Evolutionary conservation across 2,888 invertebrate species (phyloP).

Genomic region (Drosophila meridionalis): DNA sequence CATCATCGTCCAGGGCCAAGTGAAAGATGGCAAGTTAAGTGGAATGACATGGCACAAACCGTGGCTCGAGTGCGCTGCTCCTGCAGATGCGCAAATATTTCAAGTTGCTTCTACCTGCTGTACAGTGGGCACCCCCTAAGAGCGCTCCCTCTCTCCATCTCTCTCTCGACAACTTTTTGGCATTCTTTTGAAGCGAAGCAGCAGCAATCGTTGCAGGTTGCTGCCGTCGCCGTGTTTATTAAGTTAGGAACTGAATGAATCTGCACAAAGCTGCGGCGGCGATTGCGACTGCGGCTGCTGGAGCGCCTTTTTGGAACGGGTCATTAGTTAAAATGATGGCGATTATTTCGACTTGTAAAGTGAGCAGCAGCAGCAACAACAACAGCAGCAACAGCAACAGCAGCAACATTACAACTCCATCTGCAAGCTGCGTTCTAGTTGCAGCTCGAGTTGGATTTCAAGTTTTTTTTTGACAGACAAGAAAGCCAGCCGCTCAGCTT

Average conservation of each 20-base stretch:
- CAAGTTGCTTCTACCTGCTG: constrained; percentile 72
- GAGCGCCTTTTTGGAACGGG: constrained; percentile 58
- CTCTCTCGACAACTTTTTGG: constrained; percentile 61
- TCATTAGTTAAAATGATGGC: constrained; percentile 81
- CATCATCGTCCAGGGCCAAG: constrained; percentile 41
- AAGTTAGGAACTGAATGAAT: constrained; percentile 80
- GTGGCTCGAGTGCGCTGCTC: constrained; percentile 68
- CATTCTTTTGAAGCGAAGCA: constrained; percentile 64
- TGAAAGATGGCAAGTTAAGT: constrained; percentile 78
- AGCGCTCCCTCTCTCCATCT: not conserved
- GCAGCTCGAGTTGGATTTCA: constrained; percentile 33
- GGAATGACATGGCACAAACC: constrained; percentile 74
- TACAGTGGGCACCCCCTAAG: constrained; percentile 3
- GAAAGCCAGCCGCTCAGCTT: constrained; percentile 44
- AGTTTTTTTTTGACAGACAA: constrained; percentile 38
- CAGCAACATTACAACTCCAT: constrained; percentile 73
- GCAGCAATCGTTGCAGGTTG: constrained; percentile 40
- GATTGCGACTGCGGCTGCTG: constrained; percentile 18
- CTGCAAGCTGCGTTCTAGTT: constrained; percentile 39
- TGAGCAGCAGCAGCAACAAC: constrained; percentile 44
- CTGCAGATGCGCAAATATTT: constrained; percentile 80
- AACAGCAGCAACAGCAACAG: constrained; percentile 37
- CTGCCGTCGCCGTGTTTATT: constrained; percentile 67
- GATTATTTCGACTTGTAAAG: constrained; percentile 76
- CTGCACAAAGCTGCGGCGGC: constrained; percentile 63